phyloP scores from a whole-genome alignment of 2,113 vertebrate genomes.

The Chloropsis cyanopogon region DNA sequence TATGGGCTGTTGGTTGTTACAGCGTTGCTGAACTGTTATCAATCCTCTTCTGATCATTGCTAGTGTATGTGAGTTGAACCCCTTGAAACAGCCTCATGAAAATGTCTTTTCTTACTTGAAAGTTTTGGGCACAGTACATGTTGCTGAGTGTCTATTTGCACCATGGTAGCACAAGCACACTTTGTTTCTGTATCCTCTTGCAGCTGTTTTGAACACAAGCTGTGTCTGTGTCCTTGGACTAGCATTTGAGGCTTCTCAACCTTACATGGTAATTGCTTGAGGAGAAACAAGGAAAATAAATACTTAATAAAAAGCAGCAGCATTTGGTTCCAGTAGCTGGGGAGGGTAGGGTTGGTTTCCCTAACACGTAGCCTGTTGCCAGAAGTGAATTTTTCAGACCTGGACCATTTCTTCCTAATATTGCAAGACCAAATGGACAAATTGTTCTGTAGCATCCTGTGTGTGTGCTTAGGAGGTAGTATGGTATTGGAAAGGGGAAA shows the following conservation, averaged over 20 bases:
- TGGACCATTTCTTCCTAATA: background rate
- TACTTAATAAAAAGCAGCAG: background rate
- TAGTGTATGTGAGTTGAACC: background rate
- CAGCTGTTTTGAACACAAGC: background rate
- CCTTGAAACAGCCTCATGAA: background rate
- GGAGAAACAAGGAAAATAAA: background rate
- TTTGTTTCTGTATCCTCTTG: background rate
- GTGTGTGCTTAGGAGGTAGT: background rate
- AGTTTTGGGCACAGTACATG: background rate
- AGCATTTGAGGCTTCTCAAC: background rate
- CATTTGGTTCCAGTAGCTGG: background rate
- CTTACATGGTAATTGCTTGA: background rate
- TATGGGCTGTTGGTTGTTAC: background rate
- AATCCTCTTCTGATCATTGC: background rate
- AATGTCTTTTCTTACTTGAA: background rate
- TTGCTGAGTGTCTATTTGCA: background rate
- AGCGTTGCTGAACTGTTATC: background rate
- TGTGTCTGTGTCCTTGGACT: background rate
- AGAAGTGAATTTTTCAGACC: background rate
- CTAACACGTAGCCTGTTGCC: background rate
- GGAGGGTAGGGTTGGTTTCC: background rate
- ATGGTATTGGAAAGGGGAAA: background rate
- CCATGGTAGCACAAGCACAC: background rate
- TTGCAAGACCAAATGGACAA: background rate
- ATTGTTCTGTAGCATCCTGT: background rate